Conservation (phyloP, 2,888 invertebrate genomes). For the Chaetoderma sp. region DNA sequence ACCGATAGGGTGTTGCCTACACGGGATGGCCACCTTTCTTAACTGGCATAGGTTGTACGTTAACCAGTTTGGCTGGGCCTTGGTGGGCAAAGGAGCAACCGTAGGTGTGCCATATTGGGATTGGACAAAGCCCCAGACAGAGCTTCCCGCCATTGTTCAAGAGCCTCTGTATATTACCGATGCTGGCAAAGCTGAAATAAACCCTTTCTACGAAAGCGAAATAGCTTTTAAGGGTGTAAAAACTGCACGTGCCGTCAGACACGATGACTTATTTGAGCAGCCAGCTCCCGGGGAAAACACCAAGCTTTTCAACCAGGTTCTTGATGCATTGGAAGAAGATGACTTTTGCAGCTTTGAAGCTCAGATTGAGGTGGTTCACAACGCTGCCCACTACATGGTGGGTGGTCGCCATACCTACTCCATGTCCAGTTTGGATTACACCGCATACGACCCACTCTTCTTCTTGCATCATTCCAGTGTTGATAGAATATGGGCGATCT, state of each 20-base stretch:
- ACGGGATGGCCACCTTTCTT: slow-evolving; percentile 36
- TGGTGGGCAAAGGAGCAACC: slow-evolving; percentile 29
- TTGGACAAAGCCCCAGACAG: slow-evolving; percentile 32
- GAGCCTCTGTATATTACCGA: slow-evolving; percentile 3
- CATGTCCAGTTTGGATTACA: slow-evolving; percentile 36
- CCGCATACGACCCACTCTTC: slow-evolving; percentile 36
- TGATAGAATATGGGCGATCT: slow-evolving; percentile 32
- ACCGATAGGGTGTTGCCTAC: slow-evolving; percentile 32
- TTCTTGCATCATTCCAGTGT: slow-evolving; percentile 38
- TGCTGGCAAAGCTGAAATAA: slow-evolving; percentile 35
- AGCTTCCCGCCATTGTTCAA: slow-evolving; percentile 32
- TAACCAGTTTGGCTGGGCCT: slow-evolving; percentile 33
- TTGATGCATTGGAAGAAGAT: slow-evolving; percentile 14
- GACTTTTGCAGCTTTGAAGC: slow-evolving; percentile 19
- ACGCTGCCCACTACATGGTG: slow-evolving; percentile 30
- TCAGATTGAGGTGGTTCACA: slow-evolving; percentile 26
- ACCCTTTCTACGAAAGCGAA: slow-evolving; percentile 36
- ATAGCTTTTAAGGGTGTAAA: slow-evolving; percentile 21
- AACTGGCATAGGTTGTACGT: slow-evolving; percentile 34
- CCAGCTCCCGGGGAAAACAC: slow-evolving; percentile 8
- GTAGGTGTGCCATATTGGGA: slow-evolving; percentile 42
- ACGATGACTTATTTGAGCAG: slow-evolving; percentile 33
- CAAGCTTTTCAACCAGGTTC: slow-evolving; percentile 4
- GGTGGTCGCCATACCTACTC: slow-evolving; percentile 25
- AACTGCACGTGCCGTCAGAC: slow-evolving; percentile 39